These are phyloP conservation scores for Drosophila leontia DNA, from an alignment of 1,140 invertebrate species.

Conservation along the genomic window DNA sequence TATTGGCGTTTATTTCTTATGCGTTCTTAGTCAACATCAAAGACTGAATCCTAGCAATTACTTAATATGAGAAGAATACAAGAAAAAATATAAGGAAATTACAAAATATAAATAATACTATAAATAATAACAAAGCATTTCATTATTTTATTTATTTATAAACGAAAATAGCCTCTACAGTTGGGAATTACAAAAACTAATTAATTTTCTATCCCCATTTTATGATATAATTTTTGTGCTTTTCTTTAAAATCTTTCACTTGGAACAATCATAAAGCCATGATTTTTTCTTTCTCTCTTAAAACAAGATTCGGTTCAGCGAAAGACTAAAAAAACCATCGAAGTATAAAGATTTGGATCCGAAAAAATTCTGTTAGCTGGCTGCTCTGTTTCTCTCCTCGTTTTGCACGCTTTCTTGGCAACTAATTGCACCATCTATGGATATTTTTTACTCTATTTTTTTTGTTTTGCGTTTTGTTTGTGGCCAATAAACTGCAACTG, in stretches of 20 bases:
- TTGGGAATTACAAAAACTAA: no score
- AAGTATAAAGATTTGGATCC: slow-evolving; percentile 43
- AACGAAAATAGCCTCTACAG: neutral
- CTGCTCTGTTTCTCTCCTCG: slow-evolving; percentile 25
- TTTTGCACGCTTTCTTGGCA: slow-evolving; percentile 76
- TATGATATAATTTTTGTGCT: neutral
- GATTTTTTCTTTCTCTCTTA: neutral
- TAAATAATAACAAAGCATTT: neutral
- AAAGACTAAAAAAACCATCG: slow-evolving; percentile 11
- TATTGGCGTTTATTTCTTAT: neutral
- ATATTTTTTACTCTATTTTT: slow-evolving; percentile 21
- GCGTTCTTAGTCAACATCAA: slow-evolving; percentile 2
- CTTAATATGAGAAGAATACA: neutral
- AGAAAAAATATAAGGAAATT: neutral
- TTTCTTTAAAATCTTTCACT: neutral
- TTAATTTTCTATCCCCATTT: neutral
- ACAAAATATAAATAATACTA: neutral
- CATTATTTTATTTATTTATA: neutral
- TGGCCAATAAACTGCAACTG: slow-evolving; percentile 77
- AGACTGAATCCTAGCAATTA: neutral
- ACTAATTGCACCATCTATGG: slow-evolving; percentile 66
- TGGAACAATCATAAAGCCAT: slow-evolving; percentile 1
- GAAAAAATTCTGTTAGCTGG: slow-evolving; percentile 29
- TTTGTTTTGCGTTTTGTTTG: slow-evolving; percentile 47
- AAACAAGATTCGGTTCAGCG: neutral